Percentiles rank a stretch among this genome's conserved stretches.
These are phyloP conservation scores for Orcinus orca DNA, from an alignment of 2,113 vertebrate genomes.

Conservation along the genomic window DNA sequence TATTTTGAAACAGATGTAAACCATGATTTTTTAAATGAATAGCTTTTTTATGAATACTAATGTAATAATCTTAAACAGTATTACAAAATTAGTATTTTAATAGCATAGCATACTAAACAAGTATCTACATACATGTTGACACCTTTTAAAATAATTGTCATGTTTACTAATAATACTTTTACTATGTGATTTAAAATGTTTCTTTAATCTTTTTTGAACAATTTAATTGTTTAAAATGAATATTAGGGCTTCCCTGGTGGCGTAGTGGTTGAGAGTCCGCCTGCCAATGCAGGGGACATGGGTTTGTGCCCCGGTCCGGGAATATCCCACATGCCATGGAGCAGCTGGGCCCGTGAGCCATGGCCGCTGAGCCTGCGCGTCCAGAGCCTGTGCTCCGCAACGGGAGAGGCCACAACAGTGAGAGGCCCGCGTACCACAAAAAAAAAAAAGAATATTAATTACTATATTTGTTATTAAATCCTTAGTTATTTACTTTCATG, in stretches of 20 bases:
- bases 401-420: too few species aligned
- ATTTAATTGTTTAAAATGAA: not conserved
- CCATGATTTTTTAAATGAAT: not conserved
- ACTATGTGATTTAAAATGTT: not conserved
- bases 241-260: not conserved
- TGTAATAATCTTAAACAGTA: not conserved
- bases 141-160: not conserved
- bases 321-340: too few species aligned
- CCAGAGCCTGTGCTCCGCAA: too few species aligned
- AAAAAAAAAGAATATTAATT: not conserved
- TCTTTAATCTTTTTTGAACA: not conserved
- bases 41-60: conserved; percentile 4
- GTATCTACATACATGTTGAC: not conserved
- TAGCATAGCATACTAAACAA: not conserved
- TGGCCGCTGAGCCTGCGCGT: too few species aligned
- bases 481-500: not conserved
- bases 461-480: not conserved
- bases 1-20: not conserved
- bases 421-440: too few species aligned
- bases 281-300: too few species aligned
- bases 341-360: too few species aligned
- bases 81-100: not conserved
- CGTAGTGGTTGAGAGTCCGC: too few species aligned
- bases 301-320: too few species aligned
- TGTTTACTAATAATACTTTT: not conserved